Conservation (phyloP, 2,113 vertebrate genomes). For the Ctenodactylus gundi region DNA sequence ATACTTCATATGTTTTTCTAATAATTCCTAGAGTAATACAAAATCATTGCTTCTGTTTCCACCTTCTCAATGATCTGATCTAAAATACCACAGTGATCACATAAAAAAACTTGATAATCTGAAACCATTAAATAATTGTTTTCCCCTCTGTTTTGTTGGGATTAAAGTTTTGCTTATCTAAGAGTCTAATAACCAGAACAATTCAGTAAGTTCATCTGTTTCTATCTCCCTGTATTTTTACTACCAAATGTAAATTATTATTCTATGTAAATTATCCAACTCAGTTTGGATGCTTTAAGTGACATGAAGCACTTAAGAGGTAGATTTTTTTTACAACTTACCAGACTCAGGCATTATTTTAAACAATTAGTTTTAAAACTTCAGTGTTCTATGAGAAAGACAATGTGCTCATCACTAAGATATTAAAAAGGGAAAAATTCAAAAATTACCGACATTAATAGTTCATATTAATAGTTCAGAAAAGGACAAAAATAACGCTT, state of each 20-base stretch:
- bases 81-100: neutral
- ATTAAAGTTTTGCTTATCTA: neutral
- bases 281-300: neutral
- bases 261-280: neutral
- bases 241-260: neutral
- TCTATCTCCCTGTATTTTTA: neutral
- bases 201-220: neutral
- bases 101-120: neutral
- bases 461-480: neutral
- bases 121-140: neutral
- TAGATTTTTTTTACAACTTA: neutral
- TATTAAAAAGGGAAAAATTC: neutral
- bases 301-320: neutral
- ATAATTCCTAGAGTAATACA: neutral
- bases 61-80: neutral
- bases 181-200: neutral
- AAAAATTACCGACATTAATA: neutral
- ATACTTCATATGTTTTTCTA: conserved; percentile 6
- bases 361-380: neutral
- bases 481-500: neutral
- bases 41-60: neutral
- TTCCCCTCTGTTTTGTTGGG: neutral
- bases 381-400: neutral
- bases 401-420: neutral
- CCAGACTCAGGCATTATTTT: neutral